A percentile compares a stretch with the other conserved stretches of the same genome.
Conservation (phyloP, 2,888 invertebrate genomes). For the Eumacrocentrus americanus region DNA sequence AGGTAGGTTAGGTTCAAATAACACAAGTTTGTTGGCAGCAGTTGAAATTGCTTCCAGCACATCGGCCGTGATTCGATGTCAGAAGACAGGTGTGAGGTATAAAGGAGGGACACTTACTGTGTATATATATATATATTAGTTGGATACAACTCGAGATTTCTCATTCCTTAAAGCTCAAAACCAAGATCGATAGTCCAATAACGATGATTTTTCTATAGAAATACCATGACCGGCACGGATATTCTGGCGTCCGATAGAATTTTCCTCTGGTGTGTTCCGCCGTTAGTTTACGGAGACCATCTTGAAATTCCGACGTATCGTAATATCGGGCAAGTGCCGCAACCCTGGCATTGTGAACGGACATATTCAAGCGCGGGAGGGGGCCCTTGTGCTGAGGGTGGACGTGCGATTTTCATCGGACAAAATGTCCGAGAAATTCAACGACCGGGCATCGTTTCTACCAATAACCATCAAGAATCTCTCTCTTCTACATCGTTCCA, state of each 20-base stretch:
- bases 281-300: constrained; percentile 37
- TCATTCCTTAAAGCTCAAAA: not conserved
- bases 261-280: constrained; percentile 24
- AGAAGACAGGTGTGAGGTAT: too few species aligned
- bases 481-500: constrained; percentile 9
- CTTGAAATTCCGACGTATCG: constrained; percentile 48
- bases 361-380: constrained; percentile 12
- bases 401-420: constrained; percentile 20
- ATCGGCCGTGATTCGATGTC: not conserved
- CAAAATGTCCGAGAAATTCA: constrained; percentile 20
- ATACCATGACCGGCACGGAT: not conserved
- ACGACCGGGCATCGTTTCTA: not conserved
- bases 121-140: not conserved
- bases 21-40: not conserved
- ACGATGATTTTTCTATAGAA: constrained; percentile 12
- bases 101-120: too few species aligned
- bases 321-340: constrained; percentile 41
- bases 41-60: constrained; percentile 4
- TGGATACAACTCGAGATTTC: not conserved
- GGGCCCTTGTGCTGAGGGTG: not conserved
- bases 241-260: constrained; percentile 19
- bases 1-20: not conserved
- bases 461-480: constrained; percentile 8
- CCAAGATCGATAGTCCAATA: constrained; percentile 12
- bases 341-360: constrained; percentile 24